A percentile compares a stretch with the other conserved stretches of the same genome.
These are phyloP conservation scores for Plecturocebus donacophilus DNA, from an alignment of 2,113 vertebrate genomes.

Conservation along the genomic window DNA sequence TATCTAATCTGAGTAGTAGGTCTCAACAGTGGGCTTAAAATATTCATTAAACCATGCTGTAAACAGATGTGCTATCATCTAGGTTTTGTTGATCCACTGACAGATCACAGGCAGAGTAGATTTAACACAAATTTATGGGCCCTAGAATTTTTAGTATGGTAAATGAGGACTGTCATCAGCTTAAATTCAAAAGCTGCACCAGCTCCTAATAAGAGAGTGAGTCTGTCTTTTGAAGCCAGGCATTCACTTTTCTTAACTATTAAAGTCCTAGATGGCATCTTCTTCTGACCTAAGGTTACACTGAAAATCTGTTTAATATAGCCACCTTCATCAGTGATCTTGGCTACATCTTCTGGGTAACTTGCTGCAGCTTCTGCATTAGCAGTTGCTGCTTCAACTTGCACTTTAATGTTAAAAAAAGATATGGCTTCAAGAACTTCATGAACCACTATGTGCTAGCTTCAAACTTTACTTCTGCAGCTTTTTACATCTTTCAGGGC, in stretches of 20 bases:
- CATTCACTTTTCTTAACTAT: not conserved
- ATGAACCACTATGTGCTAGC: not conserved
- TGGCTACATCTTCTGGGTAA: not conserved
- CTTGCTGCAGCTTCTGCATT: not conserved
- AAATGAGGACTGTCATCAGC: not conserved
- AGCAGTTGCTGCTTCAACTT: not conserved
- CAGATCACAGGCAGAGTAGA: not conserved
- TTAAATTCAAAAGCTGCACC: not conserved
- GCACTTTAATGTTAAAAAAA: not conserved
- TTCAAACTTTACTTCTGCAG: not conserved
- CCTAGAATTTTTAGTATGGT: not conserved
- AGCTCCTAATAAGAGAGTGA: not conserved
- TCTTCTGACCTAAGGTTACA: not conserved
- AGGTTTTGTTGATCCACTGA: not conserved
- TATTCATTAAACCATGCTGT: not conserved
- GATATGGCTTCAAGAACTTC: not conserved
- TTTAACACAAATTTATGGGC: not conserved
- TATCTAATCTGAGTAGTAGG: not conserved
- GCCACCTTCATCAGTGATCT: not conserved
- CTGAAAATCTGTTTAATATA: not conserved
- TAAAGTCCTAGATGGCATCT: not conserved
- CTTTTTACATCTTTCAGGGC: not conserved
- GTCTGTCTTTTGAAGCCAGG: not conserved
- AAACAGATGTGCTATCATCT: not conserved
- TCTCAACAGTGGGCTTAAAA: not conserved